These are phyloP conservation scores for Cyrtonyx montezumae DNA, from an alignment of 2,113 vertebrate genomes.

Conservation along the genomic window DNA sequence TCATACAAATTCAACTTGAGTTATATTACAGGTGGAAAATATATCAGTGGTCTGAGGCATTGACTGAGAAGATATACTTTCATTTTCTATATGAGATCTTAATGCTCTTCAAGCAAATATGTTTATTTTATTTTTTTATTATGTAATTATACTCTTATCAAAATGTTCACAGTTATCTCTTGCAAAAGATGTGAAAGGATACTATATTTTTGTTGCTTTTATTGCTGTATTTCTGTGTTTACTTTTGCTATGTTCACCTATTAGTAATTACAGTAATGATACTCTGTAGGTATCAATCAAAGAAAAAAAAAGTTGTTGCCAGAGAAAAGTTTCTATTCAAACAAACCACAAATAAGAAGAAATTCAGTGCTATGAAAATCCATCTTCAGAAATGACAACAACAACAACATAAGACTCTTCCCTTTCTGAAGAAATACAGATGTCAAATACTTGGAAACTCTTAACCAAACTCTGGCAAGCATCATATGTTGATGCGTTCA, in stretches of 20 bases:
- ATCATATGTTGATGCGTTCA: background rate
- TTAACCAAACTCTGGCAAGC: background rate
- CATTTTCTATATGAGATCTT: background rate
- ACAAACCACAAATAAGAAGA: background rate
- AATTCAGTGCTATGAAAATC: background rate
- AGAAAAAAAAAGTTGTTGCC: background rate
- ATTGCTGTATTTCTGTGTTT: background rate
- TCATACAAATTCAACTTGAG: background rate
- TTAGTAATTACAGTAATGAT: background rate
- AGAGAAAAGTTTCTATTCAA: background rate
- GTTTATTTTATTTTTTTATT: background rate
- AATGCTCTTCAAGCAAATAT: background rate
- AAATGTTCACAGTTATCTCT: background rate
- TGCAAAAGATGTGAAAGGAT: background rate
- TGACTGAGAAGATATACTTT: accelerated
- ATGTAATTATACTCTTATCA: background rate
- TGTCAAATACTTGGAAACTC: background rate
- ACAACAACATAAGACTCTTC: background rate
- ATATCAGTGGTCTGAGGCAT: background rate
- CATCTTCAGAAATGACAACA: background rate
- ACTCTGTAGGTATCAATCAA: background rate
- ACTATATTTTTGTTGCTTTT: background rate
- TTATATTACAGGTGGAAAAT: background rate
- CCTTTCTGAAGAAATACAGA: background rate
- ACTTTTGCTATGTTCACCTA: background rate